These are phyloP conservation scores for Tiliqua scincoides DNA, from an alignment of 2,113 vertebrate genomes.

Conservation along the genomic window DNA sequence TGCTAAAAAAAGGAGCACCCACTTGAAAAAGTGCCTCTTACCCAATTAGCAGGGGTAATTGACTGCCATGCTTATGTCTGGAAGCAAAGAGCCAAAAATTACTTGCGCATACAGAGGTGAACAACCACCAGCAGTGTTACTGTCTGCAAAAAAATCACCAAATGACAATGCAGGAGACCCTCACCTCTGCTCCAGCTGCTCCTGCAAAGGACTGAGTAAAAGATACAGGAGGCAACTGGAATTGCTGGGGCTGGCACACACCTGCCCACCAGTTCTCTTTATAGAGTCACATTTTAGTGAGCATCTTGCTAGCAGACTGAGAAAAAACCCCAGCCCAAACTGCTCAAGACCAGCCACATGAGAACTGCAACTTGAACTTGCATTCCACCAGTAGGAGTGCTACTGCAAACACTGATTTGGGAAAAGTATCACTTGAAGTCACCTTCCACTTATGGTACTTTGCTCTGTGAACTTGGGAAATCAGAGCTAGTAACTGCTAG, in stretches of 20 bases:
- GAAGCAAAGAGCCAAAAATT: not conserved
- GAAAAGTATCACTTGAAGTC: conserved; percentile 1
- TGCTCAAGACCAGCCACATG: rapidly evolving
- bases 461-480: conserved; percentile 45
- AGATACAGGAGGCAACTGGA: not conserved
- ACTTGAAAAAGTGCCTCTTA: too few species aligned
- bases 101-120: not conserved
- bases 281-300: not conserved
- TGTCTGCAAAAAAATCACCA: too few species aligned
- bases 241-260: not conserved
- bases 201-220: not conserved
- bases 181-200: not conserved
- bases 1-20: too few species aligned
- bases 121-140: not conserved
- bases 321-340: not conserved
- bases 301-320: not conserved
- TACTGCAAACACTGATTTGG: not conserved
- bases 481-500: conserved; percentile 26
- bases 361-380: conserved; percentile 38
- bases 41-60: too few species aligned
- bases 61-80: not conserved
- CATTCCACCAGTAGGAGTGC: conserved; percentile 2
- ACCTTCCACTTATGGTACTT: conserved; percentile 50
- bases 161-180: not conserved
- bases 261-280: not conserved